phyloP scores from a whole-genome alignment of 2,888 invertebrate genomes.

The Cyclophora punctaria region DNA sequence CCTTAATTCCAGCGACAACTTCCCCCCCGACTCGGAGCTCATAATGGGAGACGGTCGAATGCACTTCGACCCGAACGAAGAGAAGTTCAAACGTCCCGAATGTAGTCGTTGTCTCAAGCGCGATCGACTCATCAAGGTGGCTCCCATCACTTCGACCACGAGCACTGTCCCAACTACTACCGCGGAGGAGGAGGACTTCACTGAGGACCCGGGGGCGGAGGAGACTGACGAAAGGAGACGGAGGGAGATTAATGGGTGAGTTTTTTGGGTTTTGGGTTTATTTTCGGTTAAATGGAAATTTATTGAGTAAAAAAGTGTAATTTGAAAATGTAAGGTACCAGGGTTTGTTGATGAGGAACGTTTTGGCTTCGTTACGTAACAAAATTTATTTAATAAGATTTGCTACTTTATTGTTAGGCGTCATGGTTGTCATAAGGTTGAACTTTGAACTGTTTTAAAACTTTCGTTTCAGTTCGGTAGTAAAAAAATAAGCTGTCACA shows the following conservation, averaged over 20 bases:
- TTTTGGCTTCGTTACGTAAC: too few species aligned
- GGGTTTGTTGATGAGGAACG: too few species aligned
- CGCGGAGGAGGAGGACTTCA: slow-evolving; percentile 8
- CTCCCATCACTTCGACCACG: slow-evolving; percentile 15
- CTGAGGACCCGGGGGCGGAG: slow-evolving; percentile 7
- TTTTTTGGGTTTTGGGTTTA: too few species aligned
- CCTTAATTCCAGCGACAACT: slow-evolving; percentile 57
- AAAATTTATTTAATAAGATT: too few species aligned
- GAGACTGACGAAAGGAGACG: slow-evolving; percentile 12
- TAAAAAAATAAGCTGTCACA: too few species aligned
- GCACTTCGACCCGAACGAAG: slow-evolving; percentile 29
- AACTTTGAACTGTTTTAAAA: too few species aligned
- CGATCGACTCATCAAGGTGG: slow-evolving; percentile 20
- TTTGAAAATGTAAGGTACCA: too few species aligned
- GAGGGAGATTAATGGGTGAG: slow-evolving; percentile 24
- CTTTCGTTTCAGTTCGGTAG: too few species aligned
- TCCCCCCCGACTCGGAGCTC: slow-evolving; percentile 77
- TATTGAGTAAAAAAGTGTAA: too few species aligned
- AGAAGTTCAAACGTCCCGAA: slow-evolving; percentile 18
- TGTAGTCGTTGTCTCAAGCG: slow-evolving; percentile 37
- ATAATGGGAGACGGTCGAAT: slow-evolving; percentile 82
- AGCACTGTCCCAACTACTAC: slow-evolving; percentile 18
- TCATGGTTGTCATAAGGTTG: too few species aligned
- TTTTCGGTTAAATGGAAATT: too few species aligned
- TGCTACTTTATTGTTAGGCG: too few species aligned